Evolutionary conservation across 2,888 invertebrate genomes (phyloP), one percentile per base, ranked within the genome.

Genomic region (Protodeltote pygarga): DNA sequence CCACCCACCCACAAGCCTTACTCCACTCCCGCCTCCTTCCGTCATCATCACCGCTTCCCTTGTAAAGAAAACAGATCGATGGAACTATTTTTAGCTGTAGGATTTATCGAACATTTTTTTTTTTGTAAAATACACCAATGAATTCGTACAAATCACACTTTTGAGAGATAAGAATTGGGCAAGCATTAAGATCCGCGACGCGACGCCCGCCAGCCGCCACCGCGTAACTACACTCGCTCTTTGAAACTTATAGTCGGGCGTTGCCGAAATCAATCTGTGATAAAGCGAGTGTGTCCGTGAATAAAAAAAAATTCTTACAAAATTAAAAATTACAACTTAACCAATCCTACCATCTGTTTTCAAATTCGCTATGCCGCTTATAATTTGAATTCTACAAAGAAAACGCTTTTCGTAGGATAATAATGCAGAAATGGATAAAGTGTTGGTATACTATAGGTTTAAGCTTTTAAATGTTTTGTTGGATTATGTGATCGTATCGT

Each of bases 31-130:
- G 9, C 6, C 40, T 60, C 64, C 69, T 38, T 47, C 53, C 54
- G 58, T 33, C 28, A 32, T 27, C 70, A 70, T 64, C 51, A 42
- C 37, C 35, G 51, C 61, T 60, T 52, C 11, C 24, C 40, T 39
- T 41, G 23, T 35, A 46, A 15, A 28, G 48, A 32, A 61, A 51
- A 45, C 54, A 34, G 69, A 65, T 14, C 33, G 39, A 40, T 24
- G 35, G 11, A 21, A n/a, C 9, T n/a, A n/a, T n/a, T n/a, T n/a
- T n/a, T n/a, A n/a, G n/a, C n/a, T n/a, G n/a, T n/a, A n/a, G n/a
- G n/a, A n/a, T n/a, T n/a, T n/a, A n/a, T n/a, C n/a, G n/a, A n/a
- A n/a, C n/a, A n/a, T n/a, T n/a, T n/a, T n/a, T n/a, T n/a, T n/a
- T n/a, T n/a, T n/a, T n/a, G n/a, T n/a, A n/a, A n/a, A n/a, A n/a